Percentiles rank a stretch among this genome's conserved stretches.
These are phyloP conservation scores for Catalaphyllia jardinei DNA, from an alignment of 64 coral and sea anemone genomes.

Conservation along the genomic window DNA sequence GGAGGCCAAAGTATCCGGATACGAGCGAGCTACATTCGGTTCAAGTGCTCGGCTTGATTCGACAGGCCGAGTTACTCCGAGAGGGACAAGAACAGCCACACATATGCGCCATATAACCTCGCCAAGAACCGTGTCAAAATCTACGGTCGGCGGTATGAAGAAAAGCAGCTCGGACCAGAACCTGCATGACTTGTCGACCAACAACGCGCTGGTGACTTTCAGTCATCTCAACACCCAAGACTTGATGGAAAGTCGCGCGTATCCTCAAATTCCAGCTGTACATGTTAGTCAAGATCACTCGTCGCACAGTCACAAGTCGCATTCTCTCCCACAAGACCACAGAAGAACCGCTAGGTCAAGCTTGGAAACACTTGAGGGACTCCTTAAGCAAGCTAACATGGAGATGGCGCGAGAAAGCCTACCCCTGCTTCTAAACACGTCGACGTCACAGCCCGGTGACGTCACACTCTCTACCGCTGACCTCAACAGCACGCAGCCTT, in stretches of 20 bases:
- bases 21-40: slow-evolving; percentile 96
- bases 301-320: slow-evolving; percentile 1
- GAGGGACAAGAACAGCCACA: slow-evolving; percentile 5
- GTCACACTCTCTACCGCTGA: slow-evolving; percentile 55
- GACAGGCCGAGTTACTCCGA: slow-evolving; percentile 7
- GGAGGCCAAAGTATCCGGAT: slow-evolving; percentile 95
- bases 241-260: slow-evolving; percentile 1
- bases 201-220: slow-evolving; percentile 6
- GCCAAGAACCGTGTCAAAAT: slow-evolving; percentile 58
- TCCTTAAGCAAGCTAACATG: slow-evolving; percentile 70
- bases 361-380: slow-evolving; percentile 67
- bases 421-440: slow-evolving; percentile 59
- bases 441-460: slow-evolving; percentile 55
- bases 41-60: slow-evolving; percentile 51
- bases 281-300: slow-evolving; percentile 30
- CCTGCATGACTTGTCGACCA: slow-evolving; percentile 14
- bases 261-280: slow-evolving; percentile 3
- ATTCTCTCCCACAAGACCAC: slow-evolving; percentile 16
- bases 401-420: slow-evolving; percentile 49
- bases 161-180: slow-evolving; percentile 74
- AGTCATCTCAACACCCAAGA: not conserved
- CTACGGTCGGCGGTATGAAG: slow-evolving; percentile 48
- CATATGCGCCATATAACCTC: slow-evolving; percentile 90
- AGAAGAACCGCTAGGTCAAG: slow-evolving; percentile 35
- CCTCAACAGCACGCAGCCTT: slow-evolving; percentile 44